Evolutionary conservation across 2,113 vertebrate species (phyloP).

Genomic region (Pogonocichla stellata): DNA sequence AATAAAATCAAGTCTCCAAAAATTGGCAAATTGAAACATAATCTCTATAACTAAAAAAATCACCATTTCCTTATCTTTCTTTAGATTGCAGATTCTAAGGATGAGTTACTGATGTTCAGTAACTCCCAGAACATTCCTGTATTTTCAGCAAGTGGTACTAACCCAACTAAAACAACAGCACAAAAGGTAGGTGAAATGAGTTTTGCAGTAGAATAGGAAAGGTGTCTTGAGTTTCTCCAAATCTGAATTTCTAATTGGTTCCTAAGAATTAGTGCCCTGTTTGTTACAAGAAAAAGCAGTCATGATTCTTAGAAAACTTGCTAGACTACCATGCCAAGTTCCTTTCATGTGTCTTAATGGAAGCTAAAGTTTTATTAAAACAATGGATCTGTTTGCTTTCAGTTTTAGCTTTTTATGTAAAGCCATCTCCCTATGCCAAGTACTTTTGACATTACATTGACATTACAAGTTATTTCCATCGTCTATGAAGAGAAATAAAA

Average conservation of each 20-base stretch:
- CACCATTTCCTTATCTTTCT: not conserved
- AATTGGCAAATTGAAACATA: not conserved
- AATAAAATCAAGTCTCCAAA: not conserved
- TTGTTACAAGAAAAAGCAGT: not conserved
- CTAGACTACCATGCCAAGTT: not conserved
- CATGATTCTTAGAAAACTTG: not conserved
- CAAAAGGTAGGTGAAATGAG: constrained; percentile 67
- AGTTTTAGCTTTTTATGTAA: not conserved
- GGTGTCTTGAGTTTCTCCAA: not conserved
- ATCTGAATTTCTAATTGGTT: not conserved
- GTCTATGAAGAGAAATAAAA: not conserved
- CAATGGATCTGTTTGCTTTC: not conserved
- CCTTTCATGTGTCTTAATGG: not conserved
- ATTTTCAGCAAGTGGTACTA: constrained; percentile 59
- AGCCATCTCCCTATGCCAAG: not conserved
- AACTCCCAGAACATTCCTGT: constrained; percentile 67
- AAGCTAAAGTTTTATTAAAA: not conserved
- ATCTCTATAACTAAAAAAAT: not conserved
- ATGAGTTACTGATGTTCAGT: constrained; percentile 81
- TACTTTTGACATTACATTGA: not conserved
- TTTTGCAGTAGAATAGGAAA: not conserved
- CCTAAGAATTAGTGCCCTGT: not conserved
- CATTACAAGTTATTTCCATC: not conserved
- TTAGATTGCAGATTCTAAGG: constrained; percentile 84
- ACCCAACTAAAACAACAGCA: constrained; percentile 62